A percentile compares a stretch with the other conserved stretches of the same genome.
Conservation (phyloP, 2,113 vertebrate species). For the Myotis davidii region DNA sequence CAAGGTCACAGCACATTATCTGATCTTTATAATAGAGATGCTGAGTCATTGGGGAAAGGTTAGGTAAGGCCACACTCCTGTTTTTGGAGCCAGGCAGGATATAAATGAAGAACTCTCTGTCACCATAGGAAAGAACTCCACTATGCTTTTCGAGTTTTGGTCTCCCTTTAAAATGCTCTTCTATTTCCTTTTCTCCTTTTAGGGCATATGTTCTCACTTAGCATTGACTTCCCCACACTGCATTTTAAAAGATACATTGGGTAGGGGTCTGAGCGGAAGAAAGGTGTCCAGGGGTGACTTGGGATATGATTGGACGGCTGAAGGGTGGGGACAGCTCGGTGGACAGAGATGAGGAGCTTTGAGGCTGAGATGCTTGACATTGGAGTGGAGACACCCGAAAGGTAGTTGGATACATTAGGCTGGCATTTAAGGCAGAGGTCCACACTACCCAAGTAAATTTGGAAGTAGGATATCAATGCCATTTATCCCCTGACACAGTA, state of each 20-base stretch:
- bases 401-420: background rate
- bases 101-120: conserved; percentile 38
- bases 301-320: background rate
- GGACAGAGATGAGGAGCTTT: background rate
- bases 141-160: background rate
- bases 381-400: background rate
- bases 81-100: conserved; percentile 29
- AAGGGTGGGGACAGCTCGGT: too few species aligned
- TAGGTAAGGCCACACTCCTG: background rate
- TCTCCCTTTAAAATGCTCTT: background rate
- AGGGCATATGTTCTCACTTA: background rate
- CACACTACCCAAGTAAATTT: background rate
- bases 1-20: background rate
- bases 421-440: background rate
- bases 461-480: background rate
- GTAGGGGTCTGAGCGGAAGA: background rate
- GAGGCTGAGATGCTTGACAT: background rate
- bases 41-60: conserved; percentile 34
- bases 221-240: background rate
- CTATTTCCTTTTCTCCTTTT: background rate
- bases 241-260: background rate
- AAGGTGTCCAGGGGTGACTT: background rate
- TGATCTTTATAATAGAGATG: background rate
- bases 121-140: background rate
- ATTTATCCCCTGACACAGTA: background rate